Evolutionary conservation across 2,113 vertebrate genomes (phyloP).

Genomic region (Atrichornis clamosus): DNA sequence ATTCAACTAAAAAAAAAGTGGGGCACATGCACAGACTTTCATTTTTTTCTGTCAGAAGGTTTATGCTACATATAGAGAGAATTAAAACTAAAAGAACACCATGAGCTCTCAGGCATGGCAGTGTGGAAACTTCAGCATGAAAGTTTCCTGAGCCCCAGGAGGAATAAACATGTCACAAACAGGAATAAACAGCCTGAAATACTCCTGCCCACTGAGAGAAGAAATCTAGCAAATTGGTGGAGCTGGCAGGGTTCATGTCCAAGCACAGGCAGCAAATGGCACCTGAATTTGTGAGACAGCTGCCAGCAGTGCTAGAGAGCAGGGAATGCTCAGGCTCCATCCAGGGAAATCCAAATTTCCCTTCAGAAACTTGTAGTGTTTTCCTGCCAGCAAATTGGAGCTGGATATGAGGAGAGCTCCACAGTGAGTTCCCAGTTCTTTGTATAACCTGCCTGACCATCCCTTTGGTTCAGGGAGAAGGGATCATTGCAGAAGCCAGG

Average conservation of each 20-base stretch:
- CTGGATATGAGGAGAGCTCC: neutral
- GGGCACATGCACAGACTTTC: accelerated
- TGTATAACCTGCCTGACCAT: neutral
- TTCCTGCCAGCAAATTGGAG: neutral
- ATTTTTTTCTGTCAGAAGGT: neutral
- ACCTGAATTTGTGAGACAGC: neutral
- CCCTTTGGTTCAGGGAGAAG: neutral
- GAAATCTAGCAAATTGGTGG: neutral
- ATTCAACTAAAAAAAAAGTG: neutral
- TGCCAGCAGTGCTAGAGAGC: neutral
- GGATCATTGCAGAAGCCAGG: accelerated
- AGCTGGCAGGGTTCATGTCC: neutral
- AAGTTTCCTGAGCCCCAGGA: neutral
- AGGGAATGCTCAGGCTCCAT: neutral
- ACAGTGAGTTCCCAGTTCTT: neutral
- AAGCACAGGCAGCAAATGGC: neutral
- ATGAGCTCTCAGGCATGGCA: neutral
- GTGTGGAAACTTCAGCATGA: neutral
- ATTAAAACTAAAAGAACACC: neutral
- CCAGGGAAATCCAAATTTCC: accelerated
- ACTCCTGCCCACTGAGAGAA: neutral
- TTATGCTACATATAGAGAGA: neutral
- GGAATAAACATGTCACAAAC: neutral
- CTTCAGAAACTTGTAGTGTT: neutral
- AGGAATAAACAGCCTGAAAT: neutral